Percentiles rank a stretch among this genome's conserved stretches.
phyloP scores from a whole-genome alignment of 2,113 vertebrate genomes.

The Clinocottus analis region DNA sequence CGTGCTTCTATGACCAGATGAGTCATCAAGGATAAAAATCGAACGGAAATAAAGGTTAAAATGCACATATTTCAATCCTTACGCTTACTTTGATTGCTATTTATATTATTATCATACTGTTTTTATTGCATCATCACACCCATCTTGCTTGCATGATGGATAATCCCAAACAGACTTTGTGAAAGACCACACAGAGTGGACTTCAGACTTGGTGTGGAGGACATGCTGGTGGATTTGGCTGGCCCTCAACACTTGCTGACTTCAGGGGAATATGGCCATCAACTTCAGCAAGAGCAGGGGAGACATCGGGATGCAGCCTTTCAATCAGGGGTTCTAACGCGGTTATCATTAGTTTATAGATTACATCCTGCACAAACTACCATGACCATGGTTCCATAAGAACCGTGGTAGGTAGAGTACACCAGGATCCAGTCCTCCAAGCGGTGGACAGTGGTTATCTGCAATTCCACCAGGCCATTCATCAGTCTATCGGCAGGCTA shows the following conservation, averaged over 20 bases:
- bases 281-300: not conserved
- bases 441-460: slow-evolving; percentile 19
- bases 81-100: not conserved
- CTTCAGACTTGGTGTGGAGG: not conserved
- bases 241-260: not conserved
- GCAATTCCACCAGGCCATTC: slow-evolving; percentile 3
- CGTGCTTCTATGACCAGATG: not conserved
- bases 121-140: not conserved
- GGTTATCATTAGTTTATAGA: not conserved
- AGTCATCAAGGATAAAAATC: too few species aligned
- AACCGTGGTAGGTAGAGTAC: not conserved
- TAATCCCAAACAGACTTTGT: not conserved
- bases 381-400: not conserved
- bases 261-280: not conserved
- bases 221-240: not conserved
- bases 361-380: not conserved
- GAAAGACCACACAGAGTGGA: not conserved
- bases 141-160: not conserved
- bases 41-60: not conserved
- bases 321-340: not conserved
- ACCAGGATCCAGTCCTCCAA: not conserved
- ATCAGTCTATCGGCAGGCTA: slow-evolving; percentile 35
- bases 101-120: not conserved
- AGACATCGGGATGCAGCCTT: not conserved
- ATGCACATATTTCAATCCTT: not conserved